Conservation (phyloP, 2,113 vertebrate species). For the Entelurus aequoreus region DNA sequence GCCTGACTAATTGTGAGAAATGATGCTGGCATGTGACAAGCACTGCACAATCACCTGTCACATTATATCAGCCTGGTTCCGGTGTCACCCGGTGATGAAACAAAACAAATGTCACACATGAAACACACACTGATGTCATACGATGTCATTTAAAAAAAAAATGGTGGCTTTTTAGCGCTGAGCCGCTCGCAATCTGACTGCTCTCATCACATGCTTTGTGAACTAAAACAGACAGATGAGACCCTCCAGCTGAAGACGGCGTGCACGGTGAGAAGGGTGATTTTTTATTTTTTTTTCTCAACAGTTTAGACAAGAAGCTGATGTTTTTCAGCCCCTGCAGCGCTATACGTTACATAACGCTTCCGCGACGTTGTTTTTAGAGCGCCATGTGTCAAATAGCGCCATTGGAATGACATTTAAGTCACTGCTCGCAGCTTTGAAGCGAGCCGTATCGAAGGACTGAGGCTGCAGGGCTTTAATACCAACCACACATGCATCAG, state of each 20-base stretch:
- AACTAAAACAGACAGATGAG: not conserved
- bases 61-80: no score
- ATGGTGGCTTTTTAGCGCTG: not conserved
- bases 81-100: not conserved
- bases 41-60: no score
- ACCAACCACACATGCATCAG: not conserved
- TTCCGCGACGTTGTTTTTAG: not conserved
- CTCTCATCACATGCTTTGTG: not conserved
- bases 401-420: not conserved
- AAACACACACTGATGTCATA: not conserved
- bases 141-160: not conserved
- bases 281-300: not conserved
- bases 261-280: not conserved
- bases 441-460: not conserved
- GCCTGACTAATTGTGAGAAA: not conserved
- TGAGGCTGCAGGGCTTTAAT: not conserved
- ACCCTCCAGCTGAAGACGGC: not conserved
- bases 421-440: not conserved
- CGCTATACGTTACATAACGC: not conserved
- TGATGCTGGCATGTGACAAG: no score
- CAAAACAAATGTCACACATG: not conserved
- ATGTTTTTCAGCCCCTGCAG: conserved; percentile 1
- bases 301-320: not conserved
- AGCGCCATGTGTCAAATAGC: not conserved
- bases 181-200: not conserved